These are phyloP conservation scores for Tiaroga cobitis DNA, from an alignment of 2,797 vertebrate genomes.

Conservation along the genomic window DNA sequence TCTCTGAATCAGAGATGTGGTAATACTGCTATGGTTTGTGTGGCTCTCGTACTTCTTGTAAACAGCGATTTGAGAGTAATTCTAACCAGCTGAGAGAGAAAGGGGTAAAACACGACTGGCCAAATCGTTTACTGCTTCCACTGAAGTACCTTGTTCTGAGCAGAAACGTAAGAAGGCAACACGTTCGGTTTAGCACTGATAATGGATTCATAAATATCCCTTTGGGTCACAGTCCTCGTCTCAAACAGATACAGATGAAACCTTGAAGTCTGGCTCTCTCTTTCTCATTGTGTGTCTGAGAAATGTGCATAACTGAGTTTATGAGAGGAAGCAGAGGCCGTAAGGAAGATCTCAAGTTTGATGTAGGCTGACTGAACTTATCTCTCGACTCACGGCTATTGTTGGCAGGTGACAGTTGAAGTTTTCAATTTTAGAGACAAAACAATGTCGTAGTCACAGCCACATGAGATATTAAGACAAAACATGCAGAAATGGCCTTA, in stretches of 20 bases:
- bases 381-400: constrained; percentile 62
- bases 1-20: constrained; percentile 65
- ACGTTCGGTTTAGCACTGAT: constrained; percentile 68
- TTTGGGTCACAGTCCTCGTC: constrained; percentile 69
- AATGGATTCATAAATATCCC: constrained; percentile 74
- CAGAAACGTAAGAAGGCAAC: constrained; percentile 68
- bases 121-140: constrained; percentile 55
- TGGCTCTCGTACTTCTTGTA: constrained; percentile 74
- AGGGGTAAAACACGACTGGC: constrained; percentile 15
- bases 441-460: constrained; percentile 74
- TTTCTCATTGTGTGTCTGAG: constrained; percentile 12
- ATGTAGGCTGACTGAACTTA: constrained; percentile 57
- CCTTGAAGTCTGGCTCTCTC: constrained; percentile 38
- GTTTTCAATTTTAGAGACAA: constrained; percentile 68
- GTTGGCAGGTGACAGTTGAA: constrained; percentile 61
- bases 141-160: constrained; percentile 66
- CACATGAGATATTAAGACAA: constrained; percentile 75
- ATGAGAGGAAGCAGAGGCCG: constrained; percentile 40
- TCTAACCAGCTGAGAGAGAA: constrained; percentile 75
- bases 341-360: constrained; percentile 36
- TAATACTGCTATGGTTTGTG: constrained; percentile 64
- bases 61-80: constrained; percentile 80
- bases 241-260: constrained; percentile 55
- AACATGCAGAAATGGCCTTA: constrained; percentile 64
- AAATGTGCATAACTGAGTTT: constrained; percentile 2